Percentiles rank a stretch among this genome's conserved stretches.
Evolutionary conservation across 2,797 vertebrate genomes (phyloP).

Genomic region (Anolis apletophallus): DNA sequence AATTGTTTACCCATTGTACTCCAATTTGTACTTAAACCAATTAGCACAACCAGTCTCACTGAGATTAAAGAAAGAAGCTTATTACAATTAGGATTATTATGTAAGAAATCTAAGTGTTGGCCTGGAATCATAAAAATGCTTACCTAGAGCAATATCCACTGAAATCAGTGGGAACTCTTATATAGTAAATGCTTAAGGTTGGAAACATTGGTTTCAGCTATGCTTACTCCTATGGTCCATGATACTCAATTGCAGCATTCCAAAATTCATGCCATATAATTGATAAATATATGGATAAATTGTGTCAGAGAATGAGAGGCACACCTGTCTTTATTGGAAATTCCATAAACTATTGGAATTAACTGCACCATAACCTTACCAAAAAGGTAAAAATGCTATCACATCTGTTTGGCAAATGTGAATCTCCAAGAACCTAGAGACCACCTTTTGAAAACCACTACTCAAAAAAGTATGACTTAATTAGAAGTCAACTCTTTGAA

Average conservation of each 20-base stretch:
- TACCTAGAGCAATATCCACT: background rate
- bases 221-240: conserved; percentile 52
- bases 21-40: conserved; percentile 49
- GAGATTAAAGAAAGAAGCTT: conserved; percentile 74
- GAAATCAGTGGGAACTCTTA: background rate
- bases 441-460: no score
- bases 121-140: background rate
- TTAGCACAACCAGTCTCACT: conserved; percentile 54
- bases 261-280: no score
- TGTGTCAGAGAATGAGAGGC: background rate
- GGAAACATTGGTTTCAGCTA: conserved; percentile 59
- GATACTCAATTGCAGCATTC: conserved; percentile 4
- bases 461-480: no score
- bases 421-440: no score
- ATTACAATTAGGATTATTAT: conserved; percentile 72
- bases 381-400: no score
- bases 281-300: no score
- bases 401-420: no score
- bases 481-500: no score
- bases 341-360: no score
- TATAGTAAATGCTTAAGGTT: background rate
- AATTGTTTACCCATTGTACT: conserved; percentile 27
- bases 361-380: no score
- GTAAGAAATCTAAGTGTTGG: conserved; percentile 66
- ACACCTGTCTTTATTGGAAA: no score